phyloP scores from a whole-genome alignment of 2,113 vertebrate species.

The Gobiocypris rarus region DNA sequence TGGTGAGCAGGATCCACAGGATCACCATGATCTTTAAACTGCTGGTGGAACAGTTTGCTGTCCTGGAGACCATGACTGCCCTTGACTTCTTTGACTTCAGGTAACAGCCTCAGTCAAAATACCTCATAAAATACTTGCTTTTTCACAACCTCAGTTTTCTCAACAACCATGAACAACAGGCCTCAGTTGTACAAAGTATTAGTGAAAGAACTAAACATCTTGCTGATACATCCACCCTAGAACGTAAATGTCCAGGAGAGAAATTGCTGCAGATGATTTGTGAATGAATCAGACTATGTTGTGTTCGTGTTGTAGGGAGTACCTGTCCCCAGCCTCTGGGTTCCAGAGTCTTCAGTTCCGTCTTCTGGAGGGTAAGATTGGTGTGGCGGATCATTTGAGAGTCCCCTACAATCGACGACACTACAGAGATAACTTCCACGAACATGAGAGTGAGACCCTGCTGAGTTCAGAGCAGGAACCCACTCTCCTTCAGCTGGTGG shows the following conservation, averaged over 20 bases:
- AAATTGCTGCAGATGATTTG: too few relatives aligned
- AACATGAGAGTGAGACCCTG: slow-evolving; percentile 81
- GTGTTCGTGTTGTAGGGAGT: slow-evolving; percentile 76
- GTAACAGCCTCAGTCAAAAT: slow-evolving; percentile 64
- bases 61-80: slow-evolving; percentile 96
- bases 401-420: slow-evolving; percentile 92
- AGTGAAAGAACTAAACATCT: too few relatives aligned
- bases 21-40: slow-evolving; percentile 89
- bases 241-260: too few relatives aligned
- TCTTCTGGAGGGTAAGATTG: slow-evolving; percentile 93
- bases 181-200: too few relatives aligned
- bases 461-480: slow-evolving; percentile 84
- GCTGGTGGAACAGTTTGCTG: slow-evolving; percentile 89
- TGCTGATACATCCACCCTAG: too few relatives aligned
- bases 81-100: slow-evolving; percentile 97
- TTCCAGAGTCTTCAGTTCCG: slow-evolving; percentile 98
- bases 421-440: slow-evolving; percentile 92
- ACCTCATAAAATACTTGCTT: too few relatives aligned
- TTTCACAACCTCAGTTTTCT: too few relatives aligned
- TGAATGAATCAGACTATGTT: not conserved
- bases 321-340: slow-evolving; percentile 89
- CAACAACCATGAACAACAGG: too few relatives aligned
- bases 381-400: slow-evolving; percentile 87
- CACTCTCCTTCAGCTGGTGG: slow-evolving; percentile 87
- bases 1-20: slow-evolving; percentile 89